Base-by-base conservation (phyloP, 2,797 vertebrate genomes). In the Oryzias sinensis region DNA sequence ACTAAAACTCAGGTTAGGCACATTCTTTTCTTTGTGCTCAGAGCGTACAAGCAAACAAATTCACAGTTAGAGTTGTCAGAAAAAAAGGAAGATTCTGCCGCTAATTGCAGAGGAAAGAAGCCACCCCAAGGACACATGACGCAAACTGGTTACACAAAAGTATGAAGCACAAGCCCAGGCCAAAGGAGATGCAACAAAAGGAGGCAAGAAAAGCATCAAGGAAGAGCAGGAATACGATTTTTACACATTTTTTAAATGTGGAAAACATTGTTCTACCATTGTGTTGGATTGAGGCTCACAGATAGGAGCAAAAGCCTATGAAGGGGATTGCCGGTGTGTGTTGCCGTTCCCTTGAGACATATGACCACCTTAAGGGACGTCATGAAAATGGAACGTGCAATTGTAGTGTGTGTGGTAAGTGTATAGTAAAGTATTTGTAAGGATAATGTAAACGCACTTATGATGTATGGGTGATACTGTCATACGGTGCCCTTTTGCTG, bases 101-200 rank as follows among this genome's bases (percentile, higher is more conserved):
- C 78, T 83, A 80, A 85, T 73, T 82, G 68, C 53, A 85, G 77
- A 74, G 20, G 43, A 74, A 64, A 81, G 72, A 70, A 68, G 71
- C 61, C 56, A 43, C 74, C 58, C 69, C 20, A 6, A 59, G 75
- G 59, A 78, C 68, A 53, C 59, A 77, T 83, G 83, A 83, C 33
- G 68, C 55, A 76, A 57, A 76, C 41, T 33, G 54, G 61, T 80
- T 29, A 52, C 42, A n/a, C 53, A 53, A 68, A 83, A 82, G 70
- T 68, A 76, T 82, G 72, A 61, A 68, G 59, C 18, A 29, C 27
- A 62, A 70, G 72, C 54, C 59, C 5, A 46, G 72, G 65, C 56
- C 66, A 76, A 64, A 63, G 42, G 16, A 55, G 51, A 67, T 41
- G 50, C n/a, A 48, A 47, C 44, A 16, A 42, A 33, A 40, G 45